Percentiles rank a stretch among this genome's conserved stretches.
Evolutionary conservation across 2,797 vertebrate species (phyloP).

Genomic region (Balearica regulorum): DNA sequence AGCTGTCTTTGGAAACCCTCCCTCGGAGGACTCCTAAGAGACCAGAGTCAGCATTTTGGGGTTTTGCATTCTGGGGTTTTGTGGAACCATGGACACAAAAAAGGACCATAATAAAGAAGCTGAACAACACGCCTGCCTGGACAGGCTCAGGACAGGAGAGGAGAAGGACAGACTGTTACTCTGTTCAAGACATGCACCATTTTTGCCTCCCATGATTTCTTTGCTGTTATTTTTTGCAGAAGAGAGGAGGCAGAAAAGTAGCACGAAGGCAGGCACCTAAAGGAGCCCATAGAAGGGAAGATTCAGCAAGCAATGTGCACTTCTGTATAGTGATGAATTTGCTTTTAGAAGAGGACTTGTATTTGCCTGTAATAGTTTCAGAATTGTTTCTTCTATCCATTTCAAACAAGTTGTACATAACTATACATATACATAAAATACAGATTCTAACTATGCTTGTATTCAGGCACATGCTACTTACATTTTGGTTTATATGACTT

Average conservation of each 20-base stretch:
- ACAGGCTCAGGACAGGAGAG: neutral
- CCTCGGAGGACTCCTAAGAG: neutral
- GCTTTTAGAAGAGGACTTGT: neutral
- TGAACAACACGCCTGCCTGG: neutral
- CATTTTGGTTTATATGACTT: neutral
- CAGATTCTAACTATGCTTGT: neutral
- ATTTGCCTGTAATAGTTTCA: neutral
- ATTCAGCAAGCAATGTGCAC: neutral
- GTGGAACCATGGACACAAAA: neutral
- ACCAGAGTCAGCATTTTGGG: neutral
- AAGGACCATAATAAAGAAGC: neutral
- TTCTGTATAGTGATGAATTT: neutral
- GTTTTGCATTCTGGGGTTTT: neutral
- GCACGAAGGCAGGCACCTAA: neutral
- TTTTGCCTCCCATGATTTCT: neutral
- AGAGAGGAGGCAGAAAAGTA: neutral
- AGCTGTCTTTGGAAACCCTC: neutral
- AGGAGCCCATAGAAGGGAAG: neutral
- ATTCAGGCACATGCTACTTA: neutral
- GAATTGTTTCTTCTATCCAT: neutral
- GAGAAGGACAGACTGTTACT: neutral
- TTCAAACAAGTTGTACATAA: neutral
- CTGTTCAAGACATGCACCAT: neutral
- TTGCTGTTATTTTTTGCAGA: neutral
- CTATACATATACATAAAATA: neutral